Evolutionary conservation across 2,888 invertebrate species (phyloP), one percentile per base, ranked within the genome.

Genomic region (Hoplodrina blanda): DNA sequence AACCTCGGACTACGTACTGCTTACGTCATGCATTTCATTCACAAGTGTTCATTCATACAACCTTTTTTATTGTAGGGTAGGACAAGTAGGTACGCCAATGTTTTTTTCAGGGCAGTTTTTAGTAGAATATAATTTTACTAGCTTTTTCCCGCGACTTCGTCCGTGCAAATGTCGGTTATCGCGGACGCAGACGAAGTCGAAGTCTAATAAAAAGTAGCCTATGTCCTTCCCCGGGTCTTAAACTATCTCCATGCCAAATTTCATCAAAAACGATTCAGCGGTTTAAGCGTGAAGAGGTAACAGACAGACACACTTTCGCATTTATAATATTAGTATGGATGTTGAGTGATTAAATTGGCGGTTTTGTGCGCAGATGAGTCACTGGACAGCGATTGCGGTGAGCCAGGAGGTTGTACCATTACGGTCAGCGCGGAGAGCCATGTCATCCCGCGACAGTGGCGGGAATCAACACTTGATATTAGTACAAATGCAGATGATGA

Each of bases 401-500:
- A 91, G 57, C 85, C 87, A 2, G 81, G 87, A 11, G 86, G 82
- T 20, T 87, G 88, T 69, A 80, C 84, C 59, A 59, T 73, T 73
- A 76, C 44, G 20, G 65, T 79, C 72, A 63, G 54, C 52, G 79
- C 79, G 10, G 79, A 78, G 10, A 79, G 73, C 79, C 78, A 76
- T 55, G 63, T 53, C 56, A 57, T 61, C 61, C 62, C 72, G n/a
- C 54, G 76, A 4, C 74, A 83, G 4, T 94, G 93, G 92, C 87
- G 91, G 15, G 92, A 92, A 0, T 94, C 95, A 0, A 88, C 92
- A 52, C 92, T 85, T 69, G 93, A 94, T 77, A 88, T 93, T 69
- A 91, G 91, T 76, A 89, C 90, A 0, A 86, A 87, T 19, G 79
- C 81, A 52, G 87, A 87, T 41, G 87, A 85, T 62, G 90, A 91